Percentiles rank a stretch among this genome's conserved stretches.
Evolutionary conservation across 1,140 invertebrate genomes (phyloP).

Genomic region (Bombus soroeensis): DNA sequence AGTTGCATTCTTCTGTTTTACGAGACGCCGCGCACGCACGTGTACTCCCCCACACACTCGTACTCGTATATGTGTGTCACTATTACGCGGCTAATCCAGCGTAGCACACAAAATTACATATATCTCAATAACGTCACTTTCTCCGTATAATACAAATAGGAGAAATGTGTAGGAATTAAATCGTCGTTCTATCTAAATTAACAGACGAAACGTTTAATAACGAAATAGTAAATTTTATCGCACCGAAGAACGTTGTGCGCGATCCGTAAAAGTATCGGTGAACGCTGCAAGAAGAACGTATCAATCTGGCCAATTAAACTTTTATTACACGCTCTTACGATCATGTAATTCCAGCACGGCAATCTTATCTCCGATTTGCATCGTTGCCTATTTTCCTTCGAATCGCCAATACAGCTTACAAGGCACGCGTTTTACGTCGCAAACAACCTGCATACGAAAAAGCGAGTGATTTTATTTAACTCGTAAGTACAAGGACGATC

Average conservation of each 20-base stretch:
- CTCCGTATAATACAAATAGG: background rate
- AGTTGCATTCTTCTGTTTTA: too few relatives aligned
- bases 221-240: background rate
- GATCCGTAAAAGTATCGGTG: background rate
- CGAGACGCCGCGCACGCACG: too few relatives aligned
- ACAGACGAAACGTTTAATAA: background rate
- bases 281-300: background rate
- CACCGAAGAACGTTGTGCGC: background rate
- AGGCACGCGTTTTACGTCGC: too few relatives aligned
- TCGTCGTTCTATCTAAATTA: background rate
- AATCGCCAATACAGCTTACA: too few relatives aligned
- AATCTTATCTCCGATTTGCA: background rate
- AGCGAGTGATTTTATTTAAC: background rate
- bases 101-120: too few relatives aligned
- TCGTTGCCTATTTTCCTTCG: background rate
- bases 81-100: too few relatives aligned
- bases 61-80: too few relatives aligned
- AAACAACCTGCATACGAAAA: background rate
- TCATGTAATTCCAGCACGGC: background rate
- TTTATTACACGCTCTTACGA: background rate
- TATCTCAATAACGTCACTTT: background rate
- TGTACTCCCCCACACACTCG: too few relatives aligned
- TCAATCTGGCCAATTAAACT: constrained; percentile 4
- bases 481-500: constrained; percentile 1
- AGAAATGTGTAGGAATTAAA: background rate